Conservation (phyloP, 2,113 vertebrate species). For the Gymnorhina tibicen region DNA sequence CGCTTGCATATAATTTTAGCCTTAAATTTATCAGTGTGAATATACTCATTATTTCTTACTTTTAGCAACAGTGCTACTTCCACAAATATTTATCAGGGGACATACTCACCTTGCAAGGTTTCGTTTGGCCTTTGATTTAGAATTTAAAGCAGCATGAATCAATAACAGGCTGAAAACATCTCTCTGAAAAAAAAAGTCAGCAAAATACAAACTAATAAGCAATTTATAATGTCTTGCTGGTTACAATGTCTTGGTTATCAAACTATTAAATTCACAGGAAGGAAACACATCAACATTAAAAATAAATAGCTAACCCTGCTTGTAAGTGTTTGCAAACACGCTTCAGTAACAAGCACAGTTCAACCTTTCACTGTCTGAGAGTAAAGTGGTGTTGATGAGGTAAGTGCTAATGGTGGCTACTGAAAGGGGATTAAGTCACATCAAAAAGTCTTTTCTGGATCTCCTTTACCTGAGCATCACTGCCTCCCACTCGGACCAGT, state of each 20-base stretch:
- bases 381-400: background rate
- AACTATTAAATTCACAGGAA: background rate
- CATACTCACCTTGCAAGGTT: conserved; percentile 83
- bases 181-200: conserved; percentile 76
- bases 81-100: background rate
- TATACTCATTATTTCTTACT: background rate
- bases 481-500: conserved; percentile 81
- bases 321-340: background rate
- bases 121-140: conserved; percentile 73
- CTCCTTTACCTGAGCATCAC: conserved; percentile 87
- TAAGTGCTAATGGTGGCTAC: background rate
- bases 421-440: background rate
- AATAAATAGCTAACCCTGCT: background rate
- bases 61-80: background rate
- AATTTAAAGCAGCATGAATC: conserved; percentile 87
- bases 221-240: background rate
- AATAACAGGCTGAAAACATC: conserved; percentile 90
- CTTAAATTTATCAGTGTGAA: background rate
- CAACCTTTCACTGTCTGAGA: background rate
- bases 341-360: background rate
- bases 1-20: background rate
- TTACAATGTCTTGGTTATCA: background rate
- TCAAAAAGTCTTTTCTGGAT: background rate
- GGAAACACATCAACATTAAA: background rate
- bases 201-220: background rate